Evolutionary conservation across 1,140 invertebrate genomes (phyloP), one percentile per base, ranked within the genome.

Genomic region (Eumaeus atala): DNA sequence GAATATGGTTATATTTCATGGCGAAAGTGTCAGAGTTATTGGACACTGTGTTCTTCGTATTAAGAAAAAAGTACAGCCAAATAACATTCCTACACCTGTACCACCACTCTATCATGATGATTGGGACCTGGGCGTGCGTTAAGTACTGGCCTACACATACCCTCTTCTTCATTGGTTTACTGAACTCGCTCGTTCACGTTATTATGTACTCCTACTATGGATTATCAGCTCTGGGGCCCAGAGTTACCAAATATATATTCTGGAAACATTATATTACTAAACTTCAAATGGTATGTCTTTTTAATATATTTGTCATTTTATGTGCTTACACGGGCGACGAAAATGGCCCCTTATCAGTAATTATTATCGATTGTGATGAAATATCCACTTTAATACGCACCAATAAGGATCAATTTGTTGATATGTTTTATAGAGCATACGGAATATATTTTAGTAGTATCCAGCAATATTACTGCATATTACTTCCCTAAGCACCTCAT

Each of bases 241-340:
- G 93, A 62, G 94, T 96, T 66, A 93, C 95, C 71, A 96, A 95
- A 74, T 97, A 95, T 78, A 87, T 98, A 11, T 97, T 95, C 93
- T 98, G 96, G 96, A 98, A 98, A 78, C 96, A 95, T 74, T 94
- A 98, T 77, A 91, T 98, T 67, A 98, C 96, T 0, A 93, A 92
- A 38, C 89, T 97, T 51, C 96, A 98, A 89, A 85, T 98, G 90
- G 95, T 97, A 89, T 92, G 91, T 6, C 9, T 9, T 14, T 1
- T 17, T 40, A 11, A 12, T 14, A 6, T 40, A 40, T 16, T 37
- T 37, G 35, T 37, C 34, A 7, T 35, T n/a, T n/a, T n/a, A n/a
- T n/a, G n/a, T n/a, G n/a, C n/a, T n/a, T n/a, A n/a, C n/a, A n/a
- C n/a, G n/a, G n/a, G n/a, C n/a, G n/a, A n/a, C n/a, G n/a, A n/a